Evolutionary conservation across 2,113 vertebrate genomes (phyloP).

Genomic region (Thryonomys swinderianus): DNA sequence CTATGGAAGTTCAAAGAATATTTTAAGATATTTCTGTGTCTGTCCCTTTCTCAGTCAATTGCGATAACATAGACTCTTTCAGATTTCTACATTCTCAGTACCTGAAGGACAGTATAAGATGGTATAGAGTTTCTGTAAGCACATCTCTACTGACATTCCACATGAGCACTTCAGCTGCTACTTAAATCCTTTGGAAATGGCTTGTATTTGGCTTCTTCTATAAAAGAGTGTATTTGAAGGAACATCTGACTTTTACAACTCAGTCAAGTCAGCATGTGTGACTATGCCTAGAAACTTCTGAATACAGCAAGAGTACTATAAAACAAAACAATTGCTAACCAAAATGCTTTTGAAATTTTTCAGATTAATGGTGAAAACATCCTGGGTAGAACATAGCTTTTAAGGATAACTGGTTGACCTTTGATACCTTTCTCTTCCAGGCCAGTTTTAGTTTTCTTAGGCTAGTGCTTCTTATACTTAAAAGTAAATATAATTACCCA

Average conservation of each 20-base stretch:
- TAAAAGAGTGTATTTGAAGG: slow-evolving; percentile 69
- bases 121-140: slow-evolving; percentile 70
- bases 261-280: slow-evolving; percentile 60
- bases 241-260: slow-evolving; percentile 78
- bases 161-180: slow-evolving; percentile 78
- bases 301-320: slow-evolving; percentile 73
- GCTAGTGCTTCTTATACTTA: neutral
- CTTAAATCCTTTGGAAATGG: slow-evolving; percentile 76
- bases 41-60: neutral
- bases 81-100: slow-evolving; percentile 49
- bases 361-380: neutral
- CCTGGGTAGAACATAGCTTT: neutral
- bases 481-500: neutral
- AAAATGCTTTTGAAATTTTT: slow-evolving; percentile 17
- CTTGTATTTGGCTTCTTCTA: slow-evolving; percentile 70
- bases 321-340: slow-evolving; percentile 74
- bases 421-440: neutral
- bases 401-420: slow-evolving; percentile 6
- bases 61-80: slow-evolving; percentile 9
- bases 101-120: slow-evolving; percentile 65
- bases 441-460: slow-evolving; percentile 3
- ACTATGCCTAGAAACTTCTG: slow-evolving; percentile 75
- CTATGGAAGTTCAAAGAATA: slow-evolving; percentile 24
- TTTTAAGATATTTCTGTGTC: neutral
- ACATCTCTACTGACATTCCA: slow-evolving; percentile 66